Base-by-base conservation (phyloP, 2,113 vertebrate species). In the Trochalopteron elliotii region DNA sequence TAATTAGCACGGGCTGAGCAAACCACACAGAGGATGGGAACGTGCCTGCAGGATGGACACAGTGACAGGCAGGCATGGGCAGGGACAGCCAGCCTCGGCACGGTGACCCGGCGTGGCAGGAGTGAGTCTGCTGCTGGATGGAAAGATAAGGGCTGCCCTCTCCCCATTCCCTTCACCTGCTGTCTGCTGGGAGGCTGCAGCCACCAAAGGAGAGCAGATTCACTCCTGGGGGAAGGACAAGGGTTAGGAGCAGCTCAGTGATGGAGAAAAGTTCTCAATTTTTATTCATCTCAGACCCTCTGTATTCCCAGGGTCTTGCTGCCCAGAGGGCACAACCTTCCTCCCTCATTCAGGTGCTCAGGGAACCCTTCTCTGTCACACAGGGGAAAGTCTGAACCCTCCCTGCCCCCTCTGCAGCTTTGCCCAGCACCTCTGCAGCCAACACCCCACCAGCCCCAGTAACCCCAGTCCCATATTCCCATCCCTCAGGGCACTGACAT, bases 1-100 rank as follows among this genome's bases (percentile, higher is more conserved):
- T 97, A 97, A 97, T 98, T 98, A 98, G 91, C 95, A 95, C 93
- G 93, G 97, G 64, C 92, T 91, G 94, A 97, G 87, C 89, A 96
- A 96, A 96, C 92, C 90, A 22, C 93, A 71, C 94, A 50, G 63
- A 18, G 83, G 56, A 95, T 56, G 87, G 56, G 52, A 83, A 49
- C 20, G 10, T 87, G 81, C 42, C 71, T 96, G 72, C 81, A 40
- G 28, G 91, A 75, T 55, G 89, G 80, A 68, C 76, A 91, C 25
- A 44, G 35, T 61, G 52, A 70, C 69, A 84, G 56, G 13, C 64
- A 60, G 67, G 56, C 65, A 35, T 4, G 21, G 1, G 44, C 40
- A 64, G 69, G 74, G 59, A 72, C 3, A 1, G 44, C 14, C 11
- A 84, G 55, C 72, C 60, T 18, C 0, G 0, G 65, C 64, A 44